phyloP scores from a whole-genome alignment of 53 echinoderm and acorn worm species.

The Echinarachnius parma region DNA sequence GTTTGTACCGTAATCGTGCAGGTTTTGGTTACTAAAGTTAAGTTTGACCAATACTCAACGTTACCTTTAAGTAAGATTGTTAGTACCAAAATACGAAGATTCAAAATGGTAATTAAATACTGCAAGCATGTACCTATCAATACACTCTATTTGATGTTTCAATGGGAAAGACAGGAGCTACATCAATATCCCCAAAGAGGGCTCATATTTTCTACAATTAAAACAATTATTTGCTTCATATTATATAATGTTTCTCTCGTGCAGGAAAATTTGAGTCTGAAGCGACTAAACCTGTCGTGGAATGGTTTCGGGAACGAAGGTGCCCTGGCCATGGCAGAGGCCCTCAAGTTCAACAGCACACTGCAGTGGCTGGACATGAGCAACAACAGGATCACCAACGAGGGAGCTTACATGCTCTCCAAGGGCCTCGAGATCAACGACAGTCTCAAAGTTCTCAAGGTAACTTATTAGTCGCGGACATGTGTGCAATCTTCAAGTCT shows the following conservation, averaged over 20 bases:
- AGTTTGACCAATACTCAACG: no score
- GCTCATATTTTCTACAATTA: no score
- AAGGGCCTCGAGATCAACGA: slow-evolving; percentile 97
- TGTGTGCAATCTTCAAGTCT: background rate
- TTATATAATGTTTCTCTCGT: background rate
- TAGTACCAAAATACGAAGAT: no score
- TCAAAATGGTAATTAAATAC: no score
- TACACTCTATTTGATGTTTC: no score
- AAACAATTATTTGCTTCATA: background rate
- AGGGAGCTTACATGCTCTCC: slow-evolving; percentile 84
- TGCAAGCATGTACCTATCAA: no score
- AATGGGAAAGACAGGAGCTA: no score
- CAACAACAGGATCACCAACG: slow-evolving; percentile 88
- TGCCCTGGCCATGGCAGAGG: slow-evolving; percentile 95
- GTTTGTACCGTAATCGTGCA: no score
- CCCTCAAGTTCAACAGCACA: slow-evolving; percentile 93
- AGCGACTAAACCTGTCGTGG: slow-evolving; percentile 82
- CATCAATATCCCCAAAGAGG: no score
- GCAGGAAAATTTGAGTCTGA: slow-evolving; percentile 91
- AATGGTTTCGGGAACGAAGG: slow-evolving; percentile 98
- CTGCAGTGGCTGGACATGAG: slow-evolving; percentile 81
- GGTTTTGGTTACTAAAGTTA: no score
- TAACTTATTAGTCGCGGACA: slow-evolving; percentile 12
- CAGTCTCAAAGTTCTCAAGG: slow-evolving; percentile 70
- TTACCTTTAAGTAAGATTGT: no score